phyloP scores from a whole-genome alignment of 2,113 vertebrate species.

The Diadophis punctatus region DNA sequence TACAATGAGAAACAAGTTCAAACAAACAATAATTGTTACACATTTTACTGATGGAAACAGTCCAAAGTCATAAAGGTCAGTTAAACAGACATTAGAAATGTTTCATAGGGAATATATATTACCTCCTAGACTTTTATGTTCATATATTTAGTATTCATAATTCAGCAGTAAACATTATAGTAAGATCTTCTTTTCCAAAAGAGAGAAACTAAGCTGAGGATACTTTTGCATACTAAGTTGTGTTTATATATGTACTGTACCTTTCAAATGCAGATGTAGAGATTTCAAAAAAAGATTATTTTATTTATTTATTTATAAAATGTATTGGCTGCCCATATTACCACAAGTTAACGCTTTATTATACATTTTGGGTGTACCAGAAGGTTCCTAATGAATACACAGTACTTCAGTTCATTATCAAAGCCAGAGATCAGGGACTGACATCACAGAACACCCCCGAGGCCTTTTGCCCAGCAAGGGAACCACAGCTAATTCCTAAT shows the following conservation, averaged over 20 bases:
- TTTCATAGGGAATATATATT: neutral
- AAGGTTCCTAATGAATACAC: neutral
- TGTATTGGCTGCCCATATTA: too few relatives aligned
- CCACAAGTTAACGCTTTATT: neutral
- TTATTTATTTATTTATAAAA: too few relatives aligned
- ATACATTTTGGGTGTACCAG: neutral
- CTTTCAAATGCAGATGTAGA: neutral
- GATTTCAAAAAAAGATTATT: neutral
- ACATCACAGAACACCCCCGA: neutral
- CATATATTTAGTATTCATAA: neutral
- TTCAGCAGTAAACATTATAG: neutral
- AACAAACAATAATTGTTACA: neutral
- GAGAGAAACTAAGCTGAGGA: neutral
- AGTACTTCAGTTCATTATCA: neutral
- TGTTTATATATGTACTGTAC: neutral
- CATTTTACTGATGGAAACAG: neutral
- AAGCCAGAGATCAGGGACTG: neutral
- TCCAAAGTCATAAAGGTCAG: neutral
- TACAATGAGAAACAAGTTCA: neutral
- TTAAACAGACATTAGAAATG: neutral
- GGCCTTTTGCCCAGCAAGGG: neutral
- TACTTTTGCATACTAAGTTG: neutral
- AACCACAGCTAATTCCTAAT: neutral
- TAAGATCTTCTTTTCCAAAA: neutral
- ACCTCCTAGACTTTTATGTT: neutral